phyloP scores from a whole-genome alignment of 2,797 vertebrate species.

The Chelmon rostratus region DNA sequence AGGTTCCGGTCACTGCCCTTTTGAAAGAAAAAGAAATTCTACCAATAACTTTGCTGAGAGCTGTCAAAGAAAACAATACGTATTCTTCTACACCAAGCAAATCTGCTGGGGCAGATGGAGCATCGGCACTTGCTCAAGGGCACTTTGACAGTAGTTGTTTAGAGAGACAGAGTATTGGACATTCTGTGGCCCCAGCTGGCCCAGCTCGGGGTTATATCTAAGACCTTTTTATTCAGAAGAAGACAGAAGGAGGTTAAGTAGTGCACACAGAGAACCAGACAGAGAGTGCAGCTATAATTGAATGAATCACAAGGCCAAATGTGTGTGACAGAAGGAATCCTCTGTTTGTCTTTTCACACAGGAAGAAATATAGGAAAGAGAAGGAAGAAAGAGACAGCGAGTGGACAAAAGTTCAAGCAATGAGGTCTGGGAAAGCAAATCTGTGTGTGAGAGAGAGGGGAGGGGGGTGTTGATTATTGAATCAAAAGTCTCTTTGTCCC shows the following conservation, averaged over 20 bases:
- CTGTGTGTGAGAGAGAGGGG: not conserved
- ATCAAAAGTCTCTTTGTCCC: conserved; percentile 3
- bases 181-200: conserved; percentile 6
- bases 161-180: not conserved
- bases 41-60: not conserved
- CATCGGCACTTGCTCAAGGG: conserved; percentile 21
- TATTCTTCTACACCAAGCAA: not conserved
- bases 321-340: conserved; percentile 16
- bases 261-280: conserved; percentile 24
- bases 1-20: not conserved
- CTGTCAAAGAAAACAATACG: not conserved
- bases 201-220: conserved; percentile 16
- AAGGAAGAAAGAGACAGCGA: not conserved
- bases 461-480: not conserved
- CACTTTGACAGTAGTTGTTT: conserved; percentile 26
- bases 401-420: conserved; percentile 19
- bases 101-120: conserved; percentile 1
- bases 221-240: conserved; percentile 28
- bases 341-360: conserved; percentile 11
- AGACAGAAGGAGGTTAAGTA: conserved; percentile 32
- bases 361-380: not conserved
- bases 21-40: not conserved
- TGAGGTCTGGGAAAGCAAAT: conserved; percentile 10
- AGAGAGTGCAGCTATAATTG: conserved; percentile 12
- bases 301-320: conserved; percentile 31